Evolutionary conservation across 2,797 vertebrate species (phyloP), one percentile per base, ranked within the genome.

Genomic region (Sebastiscus albofasciatus): DNA sequence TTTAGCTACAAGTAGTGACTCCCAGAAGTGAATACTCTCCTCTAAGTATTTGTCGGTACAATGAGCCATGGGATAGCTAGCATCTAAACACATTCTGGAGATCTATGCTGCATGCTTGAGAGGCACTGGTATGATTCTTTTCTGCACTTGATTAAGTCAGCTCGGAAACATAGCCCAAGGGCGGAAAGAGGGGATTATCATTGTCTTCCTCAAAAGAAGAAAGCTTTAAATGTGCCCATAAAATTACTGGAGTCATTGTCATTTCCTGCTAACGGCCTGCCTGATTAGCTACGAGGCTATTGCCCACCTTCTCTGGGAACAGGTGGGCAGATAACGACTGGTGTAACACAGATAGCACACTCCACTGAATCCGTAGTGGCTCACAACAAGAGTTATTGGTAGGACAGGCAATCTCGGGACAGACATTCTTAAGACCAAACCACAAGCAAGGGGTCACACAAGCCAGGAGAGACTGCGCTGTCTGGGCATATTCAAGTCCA

Each of bases 151-250:
- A 87, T 87, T 82, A 80, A 82, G 60, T 80, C 79, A 80, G 67
- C 52, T 79, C 62, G 34, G 70, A 81, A 80, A 86, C 69, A 54
- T 9, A 85, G 85, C 89, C 76, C 31, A 65, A 62, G 67, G 86
- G 68, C 46, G 18, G 52, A 75, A 70, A 56, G 31, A 77, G n/a
- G 68, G 62, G 64, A 83, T 85, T 72, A 77, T 80, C 69, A 81
- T 74, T 4, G 62, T 82, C 71, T 77, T 76, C 79, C 34, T 80
- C 29, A 71, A 83, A 54, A 85, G 78, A 83, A 69, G 55, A 77
- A 86, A 71, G 71, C 77, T 87, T 89, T 88, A 79, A 83, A 83
- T 82, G 72, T 77, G 49, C 18, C 68, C 58, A 87, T 90, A 86
- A 84, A 89, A 88, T 78, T 75, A 87, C 70, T 68, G 18, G 42